Percentiles rank a stretch among this genome's conserved stretches.
phyloP scores from a whole-genome alignment of 1,140 invertebrate species.

The Cherax quadricarinatus region DNA sequence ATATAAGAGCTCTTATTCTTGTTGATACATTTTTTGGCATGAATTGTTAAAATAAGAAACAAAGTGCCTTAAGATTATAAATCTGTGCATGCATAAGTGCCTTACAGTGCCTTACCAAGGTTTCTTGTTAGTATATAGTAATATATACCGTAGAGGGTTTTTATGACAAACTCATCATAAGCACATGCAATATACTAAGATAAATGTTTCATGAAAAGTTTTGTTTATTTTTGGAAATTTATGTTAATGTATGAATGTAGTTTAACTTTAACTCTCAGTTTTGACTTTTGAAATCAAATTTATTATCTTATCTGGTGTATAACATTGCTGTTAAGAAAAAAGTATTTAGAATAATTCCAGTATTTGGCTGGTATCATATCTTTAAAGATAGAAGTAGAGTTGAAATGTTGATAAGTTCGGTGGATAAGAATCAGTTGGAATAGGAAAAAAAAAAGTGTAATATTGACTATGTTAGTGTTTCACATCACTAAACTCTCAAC shows the following conservation, averaged over 20 bases:
- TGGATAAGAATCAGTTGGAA: not conserved
- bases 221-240: not conserved
- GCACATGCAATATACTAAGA: not conserved
- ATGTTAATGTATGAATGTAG: not conserved
- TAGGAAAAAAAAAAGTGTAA: not conserved
- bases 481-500: not conserved
- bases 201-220: not conserved
- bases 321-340: not conserved
- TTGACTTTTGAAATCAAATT: not conserved
- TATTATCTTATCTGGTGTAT: not conserved
- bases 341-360: not conserved
- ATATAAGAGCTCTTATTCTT: not conserved
- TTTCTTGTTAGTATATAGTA: not conserved
- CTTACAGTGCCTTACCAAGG: not conserved
- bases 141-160: not conserved
- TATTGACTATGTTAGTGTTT: not conserved
- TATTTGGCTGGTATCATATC: not conserved
- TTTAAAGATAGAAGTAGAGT: not conserved
- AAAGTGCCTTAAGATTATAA: not conserved
- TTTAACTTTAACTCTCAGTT: not conserved
- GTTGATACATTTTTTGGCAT: not conserved
- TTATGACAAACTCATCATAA: not conserved
- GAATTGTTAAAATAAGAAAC: slow-evolving; percentile 3
- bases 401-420: not conserved
- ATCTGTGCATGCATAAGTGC: not conserved